Evolutionary conservation across 2,888 invertebrate genomes (phyloP).

Genomic region (Luperina testacea): DNA sequence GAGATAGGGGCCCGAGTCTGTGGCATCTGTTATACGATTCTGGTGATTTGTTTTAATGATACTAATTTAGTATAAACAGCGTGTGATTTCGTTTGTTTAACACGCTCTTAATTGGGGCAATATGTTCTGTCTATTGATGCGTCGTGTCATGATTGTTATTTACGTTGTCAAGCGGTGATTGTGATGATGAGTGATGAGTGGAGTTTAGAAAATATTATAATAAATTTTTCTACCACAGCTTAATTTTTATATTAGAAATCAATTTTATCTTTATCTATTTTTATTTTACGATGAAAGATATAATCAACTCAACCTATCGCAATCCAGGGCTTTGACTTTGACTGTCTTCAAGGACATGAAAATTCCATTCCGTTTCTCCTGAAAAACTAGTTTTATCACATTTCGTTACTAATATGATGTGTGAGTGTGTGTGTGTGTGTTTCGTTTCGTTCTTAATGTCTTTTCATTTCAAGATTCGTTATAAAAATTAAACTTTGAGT

Average conservation of each 20-base stretch:
- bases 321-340: too few species aligned
- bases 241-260: background rate
- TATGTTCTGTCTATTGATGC: constrained; percentile 70
- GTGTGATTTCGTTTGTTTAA: constrained; percentile 77
- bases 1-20: constrained; percentile 70
- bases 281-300: background rate
- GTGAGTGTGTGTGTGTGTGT: too few species aligned
- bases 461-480: constrained; percentile 2
- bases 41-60: constrained; percentile 83
- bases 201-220: background rate
- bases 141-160: constrained; percentile 51
- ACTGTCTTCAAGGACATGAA: background rate
- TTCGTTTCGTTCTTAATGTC: too few species aligned
- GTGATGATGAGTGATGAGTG: too few species aligned
- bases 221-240: background rate
- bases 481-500: background rate
- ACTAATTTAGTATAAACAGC: constrained; percentile 81
- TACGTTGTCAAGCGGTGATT: constrained; percentile 34
- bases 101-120: constrained; percentile 79
- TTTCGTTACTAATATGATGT: background rate
- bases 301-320: background rate
- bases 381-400: background rate
- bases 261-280: background rate
- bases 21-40: constrained; percentile 79
- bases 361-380: background rate